Evolutionary conservation across 1,140 invertebrate genomes (phyloP).

Genomic region (Homarus americanus): DNA sequence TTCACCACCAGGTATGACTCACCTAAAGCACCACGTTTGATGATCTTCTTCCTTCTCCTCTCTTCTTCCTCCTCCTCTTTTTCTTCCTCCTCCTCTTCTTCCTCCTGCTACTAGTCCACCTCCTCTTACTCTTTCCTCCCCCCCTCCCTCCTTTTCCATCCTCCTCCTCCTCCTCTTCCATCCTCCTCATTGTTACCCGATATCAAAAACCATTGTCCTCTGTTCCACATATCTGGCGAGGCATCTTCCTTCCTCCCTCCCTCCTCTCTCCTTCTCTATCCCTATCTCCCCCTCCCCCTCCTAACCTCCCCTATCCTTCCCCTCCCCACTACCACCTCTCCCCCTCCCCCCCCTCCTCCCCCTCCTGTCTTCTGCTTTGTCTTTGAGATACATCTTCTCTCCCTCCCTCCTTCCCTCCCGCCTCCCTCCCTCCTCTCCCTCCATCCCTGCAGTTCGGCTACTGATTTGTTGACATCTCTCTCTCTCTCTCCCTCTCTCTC

Average conservation of each 20-base stretch:
- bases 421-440: neutral
- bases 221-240: constrained; percentile 21
- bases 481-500: neutral
- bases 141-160: neutral
- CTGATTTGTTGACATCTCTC: neutral
- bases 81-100: neutral
- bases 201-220: constrained; percentile 41
- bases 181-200: neutral
- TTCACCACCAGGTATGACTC: too few relatives aligned
- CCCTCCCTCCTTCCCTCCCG: neutral
- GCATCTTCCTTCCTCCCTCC: neutral
- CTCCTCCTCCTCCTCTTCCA: neutral
- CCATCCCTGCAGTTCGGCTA: neutral
- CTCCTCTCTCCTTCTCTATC: neutral
- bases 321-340: neutral
- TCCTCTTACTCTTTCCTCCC: too few relatives aligned
- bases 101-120: neutral
- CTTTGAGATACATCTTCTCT: neutral
- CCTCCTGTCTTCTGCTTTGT: neutral
- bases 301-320: neutral
- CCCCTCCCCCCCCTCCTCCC: neutral
- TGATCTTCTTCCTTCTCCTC: neutral
- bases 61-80: neutral
- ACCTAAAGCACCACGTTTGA: too few relatives aligned
- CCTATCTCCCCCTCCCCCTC: neutral